A percentile compares a stretch with the other conserved stretches of the same genome.
phyloP scores from a whole-genome alignment of 2,113 vertebrate species.

The Prunella fulvescens region DNA sequence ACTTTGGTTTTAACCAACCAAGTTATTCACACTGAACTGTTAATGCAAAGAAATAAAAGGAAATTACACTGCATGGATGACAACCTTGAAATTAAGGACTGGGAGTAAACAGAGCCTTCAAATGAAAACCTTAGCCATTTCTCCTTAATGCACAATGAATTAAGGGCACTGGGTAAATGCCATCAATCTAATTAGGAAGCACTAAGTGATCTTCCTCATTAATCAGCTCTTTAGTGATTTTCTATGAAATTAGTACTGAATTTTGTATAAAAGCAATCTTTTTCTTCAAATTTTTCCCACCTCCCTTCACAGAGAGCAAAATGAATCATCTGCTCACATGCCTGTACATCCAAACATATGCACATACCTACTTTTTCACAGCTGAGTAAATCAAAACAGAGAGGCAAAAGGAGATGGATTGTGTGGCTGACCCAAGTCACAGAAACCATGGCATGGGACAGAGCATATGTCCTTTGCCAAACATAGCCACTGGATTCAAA shows the following conservation, averaged over 20 bases:
- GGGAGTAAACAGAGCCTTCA: conserved; percentile 12
- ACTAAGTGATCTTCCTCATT: background rate
- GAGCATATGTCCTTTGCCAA: background rate
- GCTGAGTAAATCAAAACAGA: background rate
- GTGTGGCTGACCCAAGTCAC: background rate
- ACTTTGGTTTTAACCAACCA: background rate
- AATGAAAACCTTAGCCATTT: background rate
- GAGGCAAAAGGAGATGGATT: background rate
- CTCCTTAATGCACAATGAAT: background rate
- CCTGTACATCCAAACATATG: background rate
- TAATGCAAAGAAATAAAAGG: background rate
- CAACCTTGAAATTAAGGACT: conserved; percentile 27
- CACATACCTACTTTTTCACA: background rate
- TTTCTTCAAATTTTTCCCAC: background rate
- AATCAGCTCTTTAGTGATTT: conserved; percentile 40
- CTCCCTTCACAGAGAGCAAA: background rate
- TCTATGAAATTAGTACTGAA: background rate
- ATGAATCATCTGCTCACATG: background rate
- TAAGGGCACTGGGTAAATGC: conserved; percentile 3
- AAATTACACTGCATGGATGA: background rate
- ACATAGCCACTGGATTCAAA: background rate
- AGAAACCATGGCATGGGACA: background rate
- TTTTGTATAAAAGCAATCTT: background rate
- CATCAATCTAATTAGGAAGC: conserved; percentile 35
- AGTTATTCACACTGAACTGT: background rate